phyloP scores from a whole-genome alignment of 2,888 invertebrate genomes.

The Epinotia bilunana region DNA sequence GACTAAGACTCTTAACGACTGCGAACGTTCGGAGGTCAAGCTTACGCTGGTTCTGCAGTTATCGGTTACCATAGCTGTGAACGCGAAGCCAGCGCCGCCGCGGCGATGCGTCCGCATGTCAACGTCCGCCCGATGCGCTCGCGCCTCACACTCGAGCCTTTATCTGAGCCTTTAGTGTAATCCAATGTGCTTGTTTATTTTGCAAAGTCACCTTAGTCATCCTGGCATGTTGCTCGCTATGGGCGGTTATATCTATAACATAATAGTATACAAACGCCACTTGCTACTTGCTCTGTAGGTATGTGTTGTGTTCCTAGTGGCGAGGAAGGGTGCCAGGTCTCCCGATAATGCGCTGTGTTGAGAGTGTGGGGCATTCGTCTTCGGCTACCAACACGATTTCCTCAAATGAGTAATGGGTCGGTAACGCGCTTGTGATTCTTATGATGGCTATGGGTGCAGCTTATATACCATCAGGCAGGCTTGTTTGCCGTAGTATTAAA shows the following conservation, averaged over 20 bases:
- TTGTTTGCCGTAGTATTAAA: too few relatives aligned
- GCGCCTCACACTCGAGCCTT: constrained; percentile 55
- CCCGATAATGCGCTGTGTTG: too few relatives aligned
- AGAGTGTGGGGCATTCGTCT: too few relatives aligned
- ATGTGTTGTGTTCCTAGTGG: too few relatives aligned
- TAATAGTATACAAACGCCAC: too few relatives aligned
- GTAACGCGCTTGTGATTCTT: too few relatives aligned
- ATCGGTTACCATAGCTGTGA: not conserved
- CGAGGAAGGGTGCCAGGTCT: too few relatives aligned
- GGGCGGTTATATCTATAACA: not conserved
- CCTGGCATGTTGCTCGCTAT: not conserved
- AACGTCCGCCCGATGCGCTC: constrained; percentile 61
- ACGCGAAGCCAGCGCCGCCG: constrained; percentile 10
- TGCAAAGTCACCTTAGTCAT: constrained; percentile 35
- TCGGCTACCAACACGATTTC: too few relatives aligned
- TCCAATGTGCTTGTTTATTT: constrained; percentile 32
- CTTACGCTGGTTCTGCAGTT: not conserved
- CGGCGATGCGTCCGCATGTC: constrained; percentile 52
- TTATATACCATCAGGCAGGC: too few relatives aligned
- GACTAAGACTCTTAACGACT: not conserved
- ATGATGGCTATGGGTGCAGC: too few relatives aligned
- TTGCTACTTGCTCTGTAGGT: too few relatives aligned
- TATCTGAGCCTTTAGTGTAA: constrained; percentile 37
- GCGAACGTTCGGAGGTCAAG: not conserved
- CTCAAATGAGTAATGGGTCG: too few relatives aligned